Conservation (phyloP, 2,113 vertebrate species). For the Brevimyrus niger region DNA sequence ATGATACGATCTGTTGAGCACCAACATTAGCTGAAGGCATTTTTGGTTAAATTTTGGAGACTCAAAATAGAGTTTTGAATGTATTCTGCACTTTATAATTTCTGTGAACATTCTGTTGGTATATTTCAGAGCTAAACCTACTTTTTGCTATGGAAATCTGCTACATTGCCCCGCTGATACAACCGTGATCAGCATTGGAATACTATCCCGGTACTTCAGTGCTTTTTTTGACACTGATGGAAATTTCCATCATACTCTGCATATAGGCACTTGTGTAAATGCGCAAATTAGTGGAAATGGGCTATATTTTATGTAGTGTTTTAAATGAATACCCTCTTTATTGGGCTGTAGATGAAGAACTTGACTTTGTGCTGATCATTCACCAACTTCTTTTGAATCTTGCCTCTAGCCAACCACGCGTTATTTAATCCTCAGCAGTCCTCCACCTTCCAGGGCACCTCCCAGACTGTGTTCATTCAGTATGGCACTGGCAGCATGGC, state of each 20-base stretch:
- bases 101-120: neutral
- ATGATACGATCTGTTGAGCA: neutral
- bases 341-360: neutral
- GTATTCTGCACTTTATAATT: neutral
- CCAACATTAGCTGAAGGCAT: neutral
- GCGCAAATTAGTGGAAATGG: neutral
- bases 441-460: slow-evolving; percentile 30
- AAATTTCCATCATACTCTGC: slow-evolving; percentile 54
- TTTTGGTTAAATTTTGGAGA: neutral
- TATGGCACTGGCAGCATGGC: slow-evolving; percentile 58
- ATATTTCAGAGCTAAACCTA: neutral
- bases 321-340: neutral
- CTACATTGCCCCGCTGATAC: neutral
- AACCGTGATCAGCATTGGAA: slow-evolving; percentile 50
- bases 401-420: slow-evolving; percentile 43
- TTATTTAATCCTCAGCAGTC: slow-evolving; percentile 43
- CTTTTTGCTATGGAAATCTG: neutral
- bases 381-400: neutral
- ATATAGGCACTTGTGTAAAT: neutral
- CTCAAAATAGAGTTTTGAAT: neutral
- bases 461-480: slow-evolving; percentile 39
- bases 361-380: neutral
- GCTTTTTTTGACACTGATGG: slow-evolving; percentile 52
- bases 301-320: neutral
- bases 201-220: slow-evolving; percentile 53